Conservation (phyloP, 2,888 invertebrate species). For the Macaria notata region DNA sequence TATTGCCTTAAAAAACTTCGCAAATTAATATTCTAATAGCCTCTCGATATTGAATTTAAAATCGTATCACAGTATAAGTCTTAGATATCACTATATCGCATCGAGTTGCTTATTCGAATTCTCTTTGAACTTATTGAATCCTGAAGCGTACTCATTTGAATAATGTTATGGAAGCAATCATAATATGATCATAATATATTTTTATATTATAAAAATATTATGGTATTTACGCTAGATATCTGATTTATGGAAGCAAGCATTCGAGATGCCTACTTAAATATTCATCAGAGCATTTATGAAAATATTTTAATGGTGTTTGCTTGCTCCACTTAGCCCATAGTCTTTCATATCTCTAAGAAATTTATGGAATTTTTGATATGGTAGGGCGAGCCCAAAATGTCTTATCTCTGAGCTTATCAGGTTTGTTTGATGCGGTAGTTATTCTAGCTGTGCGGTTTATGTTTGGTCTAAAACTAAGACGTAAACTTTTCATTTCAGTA, state of each 20-base stretch:
- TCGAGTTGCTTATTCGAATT: slow-evolving; percentile 6
- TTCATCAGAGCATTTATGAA: slow-evolving; percentile 4
- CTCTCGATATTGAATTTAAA: background rate
- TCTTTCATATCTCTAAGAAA: slow-evolving; percentile 30
- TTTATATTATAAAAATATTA: slow-evolving; percentile 11
- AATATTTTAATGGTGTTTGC: slow-evolving; percentile 14
- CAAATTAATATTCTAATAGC: background rate
- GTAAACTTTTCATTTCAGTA: no score
- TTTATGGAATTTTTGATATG: slow-evolving; percentile 33
- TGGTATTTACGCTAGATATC: slow-evolving; percentile 15
- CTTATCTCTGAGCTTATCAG: slow-evolving; percentile 32
- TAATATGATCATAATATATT: no score
- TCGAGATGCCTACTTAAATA: slow-evolving; percentile 16
- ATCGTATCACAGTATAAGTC: background rate
- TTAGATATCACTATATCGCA: slow-evolving; percentile 6
- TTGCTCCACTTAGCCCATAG: slow-evolving; percentile 18
- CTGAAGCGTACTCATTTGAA: slow-evolving; percentile 15
- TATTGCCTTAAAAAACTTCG: no score
- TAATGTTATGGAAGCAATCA: slow-evolving; percentile 12
- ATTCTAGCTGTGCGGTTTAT: background rate
- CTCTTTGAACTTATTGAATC: slow-evolving; percentile 18
- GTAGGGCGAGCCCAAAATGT: slow-evolving; percentile 29
- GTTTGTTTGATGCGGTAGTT: slow-evolving; percentile 23
- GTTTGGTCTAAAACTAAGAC: no score
- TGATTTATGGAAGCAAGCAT: slow-evolving; percentile 19